Evolutionary conservation across 2,797 vertebrate species (phyloP).

Genomic region (Columba guinea): DNA sequence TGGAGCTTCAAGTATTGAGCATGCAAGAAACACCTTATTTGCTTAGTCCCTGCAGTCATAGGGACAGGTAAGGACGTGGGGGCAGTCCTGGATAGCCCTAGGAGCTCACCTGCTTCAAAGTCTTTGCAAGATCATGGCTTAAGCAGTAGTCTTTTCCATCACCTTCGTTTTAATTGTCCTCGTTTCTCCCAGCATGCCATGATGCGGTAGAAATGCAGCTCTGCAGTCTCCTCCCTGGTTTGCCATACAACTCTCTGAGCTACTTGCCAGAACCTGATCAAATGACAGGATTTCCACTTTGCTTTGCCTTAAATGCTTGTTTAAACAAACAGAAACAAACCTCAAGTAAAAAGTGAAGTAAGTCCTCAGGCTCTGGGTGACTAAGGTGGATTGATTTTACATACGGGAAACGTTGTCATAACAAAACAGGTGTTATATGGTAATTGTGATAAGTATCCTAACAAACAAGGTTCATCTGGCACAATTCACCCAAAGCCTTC

Average conservation of each 20-base stretch:
- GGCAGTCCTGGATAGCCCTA: neutral
- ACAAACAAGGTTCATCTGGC: slow-evolving; percentile 28
- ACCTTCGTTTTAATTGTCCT: neutral
- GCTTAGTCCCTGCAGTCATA: neutral
- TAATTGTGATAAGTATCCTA: slow-evolving; percentile 20
- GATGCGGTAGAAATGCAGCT: neutral
- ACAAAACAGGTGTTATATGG: slow-evolving; percentile 26
- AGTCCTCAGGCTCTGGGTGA: neutral
- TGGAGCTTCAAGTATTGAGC: neutral
- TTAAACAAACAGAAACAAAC: slow-evolving; percentile 35
- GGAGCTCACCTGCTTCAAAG: neutral
- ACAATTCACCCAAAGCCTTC: neutral
- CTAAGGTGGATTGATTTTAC: neutral
- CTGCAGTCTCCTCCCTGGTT: neutral
- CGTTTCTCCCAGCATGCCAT: neutral
- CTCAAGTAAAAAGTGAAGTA: neutral
- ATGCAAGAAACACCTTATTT: neutral
- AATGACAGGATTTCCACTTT: neutral
- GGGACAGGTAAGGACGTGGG: neutral
- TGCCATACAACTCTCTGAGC: neutral
- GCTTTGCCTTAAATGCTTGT: neutral
- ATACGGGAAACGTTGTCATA: neutral
- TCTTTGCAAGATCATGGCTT: neutral
- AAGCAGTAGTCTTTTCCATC: neutral
- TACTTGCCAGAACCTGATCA: neutral